phyloP scores from a whole-genome alignment of 2,113 vertebrate genomes.

The Mormoops blainvillei region DNA sequence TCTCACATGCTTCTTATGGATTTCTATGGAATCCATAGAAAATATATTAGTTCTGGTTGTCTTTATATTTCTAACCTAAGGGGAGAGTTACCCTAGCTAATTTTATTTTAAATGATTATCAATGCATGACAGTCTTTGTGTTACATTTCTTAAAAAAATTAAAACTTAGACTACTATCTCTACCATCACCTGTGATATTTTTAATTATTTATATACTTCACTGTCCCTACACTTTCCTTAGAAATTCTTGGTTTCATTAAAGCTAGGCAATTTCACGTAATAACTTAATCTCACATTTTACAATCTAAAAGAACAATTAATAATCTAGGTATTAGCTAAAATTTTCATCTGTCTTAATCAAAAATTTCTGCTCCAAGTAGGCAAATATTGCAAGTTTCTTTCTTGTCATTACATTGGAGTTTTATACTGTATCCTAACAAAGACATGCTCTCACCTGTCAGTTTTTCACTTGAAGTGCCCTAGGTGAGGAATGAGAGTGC shows the following conservation, averaged over 20 bases:
- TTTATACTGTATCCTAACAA: constrained; percentile 26
- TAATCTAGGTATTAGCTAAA: not conserved
- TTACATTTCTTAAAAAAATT: not conserved
- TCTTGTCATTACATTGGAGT: not conserved
- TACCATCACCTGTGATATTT: not conserved
- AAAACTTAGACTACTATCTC: not conserved
- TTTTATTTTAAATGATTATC: not conserved
- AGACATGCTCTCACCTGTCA: not conserved
- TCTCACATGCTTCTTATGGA: not conserved
- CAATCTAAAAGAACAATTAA: not conserved
- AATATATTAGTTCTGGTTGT: not conserved
- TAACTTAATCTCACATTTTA: not conserved
- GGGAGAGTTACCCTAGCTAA: not conserved
- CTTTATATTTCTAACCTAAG: not conserved
- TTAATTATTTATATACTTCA: not conserved
- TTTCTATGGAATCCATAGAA: not conserved
- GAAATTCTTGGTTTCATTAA: not conserved
- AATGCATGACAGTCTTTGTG: not conserved
- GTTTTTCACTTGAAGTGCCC: constrained; percentile 24
- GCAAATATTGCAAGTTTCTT: not conserved
- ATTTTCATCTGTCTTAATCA: not conserved
- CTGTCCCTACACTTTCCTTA: not conserved
- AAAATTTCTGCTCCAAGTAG: not conserved
- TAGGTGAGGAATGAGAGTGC: constrained; percentile 41
- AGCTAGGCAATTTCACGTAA: not conserved